phyloP scores from a whole-genome alignment of 2,113 vertebrate species.

The Merops nubicus region DNA sequence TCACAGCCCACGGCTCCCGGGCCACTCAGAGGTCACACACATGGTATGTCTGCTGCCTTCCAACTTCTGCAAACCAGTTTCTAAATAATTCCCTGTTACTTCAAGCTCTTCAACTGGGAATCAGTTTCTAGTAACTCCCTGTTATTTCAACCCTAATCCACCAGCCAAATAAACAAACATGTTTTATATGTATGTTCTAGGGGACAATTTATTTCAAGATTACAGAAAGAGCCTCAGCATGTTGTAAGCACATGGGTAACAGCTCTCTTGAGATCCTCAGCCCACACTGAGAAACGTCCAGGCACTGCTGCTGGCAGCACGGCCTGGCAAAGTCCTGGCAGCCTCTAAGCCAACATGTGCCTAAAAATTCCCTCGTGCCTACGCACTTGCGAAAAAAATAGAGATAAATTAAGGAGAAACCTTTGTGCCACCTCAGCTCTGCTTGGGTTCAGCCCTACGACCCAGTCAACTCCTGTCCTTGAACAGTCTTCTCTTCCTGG shows the following conservation, averaged over 20 bases:
- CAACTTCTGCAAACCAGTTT: conserved; percentile 61
- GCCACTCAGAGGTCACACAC: background rate
- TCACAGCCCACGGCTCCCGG: conserved; percentile 5
- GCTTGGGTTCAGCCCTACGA: background rate
- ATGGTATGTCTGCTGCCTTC: background rate
- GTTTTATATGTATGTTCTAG: conserved; percentile 19
- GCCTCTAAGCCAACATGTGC: background rate
- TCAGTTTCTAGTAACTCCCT: conserved; percentile 36
- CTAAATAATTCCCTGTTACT: conserved; percentile 30
- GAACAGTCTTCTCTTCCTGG: background rate
- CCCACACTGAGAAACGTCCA: background rate
- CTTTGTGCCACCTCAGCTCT: background rate
- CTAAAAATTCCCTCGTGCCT: background rate
- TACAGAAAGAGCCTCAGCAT: background rate
- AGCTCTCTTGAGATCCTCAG: background rate
- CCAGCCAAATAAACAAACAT: conserved; percentile 53
- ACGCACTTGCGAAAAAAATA: background rate
- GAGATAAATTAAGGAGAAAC: background rate
- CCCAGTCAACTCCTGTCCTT: background rate
- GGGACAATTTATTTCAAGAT: background rate
- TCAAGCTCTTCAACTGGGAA: conserved; percentile 56
- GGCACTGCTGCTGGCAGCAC: background rate
- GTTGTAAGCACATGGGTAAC: background rate
- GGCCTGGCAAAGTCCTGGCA: background rate
- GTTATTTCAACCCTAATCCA: background rate